Conservation (phyloP, 2,113 vertebrate species). For the Myodes glareolus region DNA sequence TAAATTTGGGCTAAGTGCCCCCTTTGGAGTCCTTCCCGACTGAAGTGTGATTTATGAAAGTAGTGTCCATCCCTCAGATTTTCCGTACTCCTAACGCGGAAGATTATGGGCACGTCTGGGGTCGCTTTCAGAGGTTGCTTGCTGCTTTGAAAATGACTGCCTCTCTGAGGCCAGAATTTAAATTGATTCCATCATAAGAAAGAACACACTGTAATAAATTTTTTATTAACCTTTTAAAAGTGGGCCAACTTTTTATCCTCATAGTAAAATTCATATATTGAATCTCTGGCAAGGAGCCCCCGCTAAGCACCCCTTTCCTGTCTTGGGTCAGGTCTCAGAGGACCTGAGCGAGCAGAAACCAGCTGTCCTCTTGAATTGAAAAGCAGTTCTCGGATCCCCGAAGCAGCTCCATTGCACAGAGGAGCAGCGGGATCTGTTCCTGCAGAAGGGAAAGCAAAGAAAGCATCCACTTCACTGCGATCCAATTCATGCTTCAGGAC, state of each 20-base stretch:
- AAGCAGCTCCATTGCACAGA: neutral
- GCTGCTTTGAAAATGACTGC: constrained; percentile 7
- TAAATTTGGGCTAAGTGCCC: constrained; percentile 31
- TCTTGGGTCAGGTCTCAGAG: constrained; percentile 12
- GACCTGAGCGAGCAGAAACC: constrained; percentile 46
- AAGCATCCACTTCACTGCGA: neutral
- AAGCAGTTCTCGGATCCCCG: neutral
- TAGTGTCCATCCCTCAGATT: neutral
- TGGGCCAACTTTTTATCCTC: constrained; percentile 48
- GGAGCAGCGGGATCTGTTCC: neutral
- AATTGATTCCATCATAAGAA: constrained; percentile 52
- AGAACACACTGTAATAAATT: constrained; percentile 52
- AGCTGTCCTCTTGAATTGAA: constrained; percentile 41
- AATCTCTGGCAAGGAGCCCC: constrained; percentile 42
- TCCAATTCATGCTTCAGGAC: neutral
- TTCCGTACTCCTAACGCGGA: neutral
- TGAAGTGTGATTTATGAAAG: neutral
- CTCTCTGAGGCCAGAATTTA: constrained; percentile 38
- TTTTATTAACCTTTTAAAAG: constrained; percentile 64
- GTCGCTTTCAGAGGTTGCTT: neutral
- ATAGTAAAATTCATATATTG: constrained; percentile 61
- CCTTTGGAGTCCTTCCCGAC: neutral
- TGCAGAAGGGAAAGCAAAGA: neutral
- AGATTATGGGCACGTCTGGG: neutral
- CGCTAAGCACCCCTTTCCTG: constrained; percentile 26